These are phyloP conservation scores for Melanaphis sacchari DNA, from an alignment of 1,140 invertebrate species.

Conservation along the genomic window DNA sequence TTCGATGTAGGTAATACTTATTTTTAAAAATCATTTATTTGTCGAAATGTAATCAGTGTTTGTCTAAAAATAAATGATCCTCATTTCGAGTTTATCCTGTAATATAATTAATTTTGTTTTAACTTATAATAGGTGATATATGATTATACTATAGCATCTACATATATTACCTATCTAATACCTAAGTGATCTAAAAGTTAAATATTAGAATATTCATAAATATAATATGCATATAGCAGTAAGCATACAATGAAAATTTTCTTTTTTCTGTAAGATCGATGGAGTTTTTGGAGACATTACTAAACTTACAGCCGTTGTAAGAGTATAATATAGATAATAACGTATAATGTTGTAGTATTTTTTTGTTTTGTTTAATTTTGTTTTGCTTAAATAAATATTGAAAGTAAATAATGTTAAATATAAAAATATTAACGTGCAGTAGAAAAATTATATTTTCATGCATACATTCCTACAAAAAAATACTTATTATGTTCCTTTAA, in stretches of 20 bases:
- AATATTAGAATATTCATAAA: not conserved
- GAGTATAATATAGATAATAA: not conserved
- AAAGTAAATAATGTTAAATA: not conserved
- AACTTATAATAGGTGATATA: not conserved
- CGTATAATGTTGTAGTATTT: not conserved
- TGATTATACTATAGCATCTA: too few relatives aligned
- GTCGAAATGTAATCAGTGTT: not conserved
- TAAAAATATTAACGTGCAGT: not conserved
- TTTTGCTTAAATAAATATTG: not conserved
- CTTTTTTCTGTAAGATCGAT: not conserved
- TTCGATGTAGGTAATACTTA: not conserved
- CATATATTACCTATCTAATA: not conserved
- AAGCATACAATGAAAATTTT: not conserved
- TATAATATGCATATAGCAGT: not conserved
- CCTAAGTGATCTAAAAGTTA: not conserved
- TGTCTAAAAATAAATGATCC: not conserved
- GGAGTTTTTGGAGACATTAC: not conserved
- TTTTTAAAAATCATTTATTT: not conserved
- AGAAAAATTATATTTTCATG: not conserved
- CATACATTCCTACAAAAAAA: not conserved
- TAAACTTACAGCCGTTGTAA: not conserved
- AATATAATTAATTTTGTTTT: not conserved
- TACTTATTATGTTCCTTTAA: not conserved
- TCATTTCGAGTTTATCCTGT: not conserved
- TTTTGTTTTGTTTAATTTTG: not conserved